Base-by-base conservation (phyloP, 92 coral and sea anemone genomes). In the Galaxea fascicularis region DNA sequence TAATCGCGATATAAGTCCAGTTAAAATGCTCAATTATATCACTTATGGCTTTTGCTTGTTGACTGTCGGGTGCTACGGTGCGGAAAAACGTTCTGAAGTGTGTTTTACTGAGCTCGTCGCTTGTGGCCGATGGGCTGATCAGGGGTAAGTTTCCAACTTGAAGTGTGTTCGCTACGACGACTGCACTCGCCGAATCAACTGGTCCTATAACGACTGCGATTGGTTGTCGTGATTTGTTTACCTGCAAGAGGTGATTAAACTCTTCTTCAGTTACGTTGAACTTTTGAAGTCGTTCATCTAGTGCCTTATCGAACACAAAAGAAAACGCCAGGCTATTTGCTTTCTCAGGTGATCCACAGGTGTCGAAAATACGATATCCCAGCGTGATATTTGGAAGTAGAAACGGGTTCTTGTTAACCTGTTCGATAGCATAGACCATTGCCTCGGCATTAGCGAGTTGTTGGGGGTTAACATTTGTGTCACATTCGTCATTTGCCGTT, bases 21-120 rank as follows among this genome's bases (percentile, higher is more conserved):
- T 91, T 77, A 60, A 96, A 96, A 56, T 94, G 84, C 29, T 90
- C 88, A 12, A 96, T 88, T 16, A 96, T 66, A 39, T 96, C 98
- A 10, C 93, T 88, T 3, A 96, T 91, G 4, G 95, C 96, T 62
- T 87, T 88, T 4, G 95, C 95, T 78, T 92, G 96, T 44, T 90
- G 93, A 39, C 78, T 78, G 68, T 96, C 98, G 1, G 98, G 90
- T 12, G 98, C 96, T n/a, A 89, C 89, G 0, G 98, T 95, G 17
- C 98, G 93, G 64, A 91, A 94, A 65, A 95, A 95, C 21, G 91
- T 89, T 72, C 79, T 85, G 72, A 85, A 95, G 14, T 85, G 57
- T 14, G 86, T 88, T 14, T 89, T 78, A 62, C 94, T 94, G 22
- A 95, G 59, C 46, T 95, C 95, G 25, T 90, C 91, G 39, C 98